Conservation (phyloP, 2,797 vertebrate species). For the Rhabdomys pumilio region DNA sequence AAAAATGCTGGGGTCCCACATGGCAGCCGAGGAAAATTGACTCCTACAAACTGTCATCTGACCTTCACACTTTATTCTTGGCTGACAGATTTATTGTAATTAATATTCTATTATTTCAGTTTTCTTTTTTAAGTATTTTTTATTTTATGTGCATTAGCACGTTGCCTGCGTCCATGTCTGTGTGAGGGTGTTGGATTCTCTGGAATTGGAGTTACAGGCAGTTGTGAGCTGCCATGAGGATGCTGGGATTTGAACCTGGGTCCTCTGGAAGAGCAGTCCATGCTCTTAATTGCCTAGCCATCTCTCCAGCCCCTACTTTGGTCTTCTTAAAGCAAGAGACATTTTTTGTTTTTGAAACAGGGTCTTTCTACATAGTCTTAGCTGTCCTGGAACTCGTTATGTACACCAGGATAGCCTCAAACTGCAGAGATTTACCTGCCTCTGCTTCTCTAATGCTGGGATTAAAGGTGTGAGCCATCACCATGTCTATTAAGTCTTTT, state of each 20-base stretch:
- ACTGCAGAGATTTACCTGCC: background rate
- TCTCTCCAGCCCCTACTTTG: too few species aligned
- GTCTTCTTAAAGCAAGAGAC: too few species aligned
- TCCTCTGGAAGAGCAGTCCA: background rate
- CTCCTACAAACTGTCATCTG: background rate
- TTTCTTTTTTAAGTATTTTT: background rate
- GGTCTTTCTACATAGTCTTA: background rate
- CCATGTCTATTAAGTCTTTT: background rate
- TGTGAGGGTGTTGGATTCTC: too few species aligned
- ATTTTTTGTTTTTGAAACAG: background rate
- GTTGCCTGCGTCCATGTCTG: too few species aligned
- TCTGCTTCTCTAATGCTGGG: background rate
- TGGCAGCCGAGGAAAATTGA: background rate
- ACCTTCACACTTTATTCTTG: background rate
- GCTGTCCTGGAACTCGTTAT: background rate
- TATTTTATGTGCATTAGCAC: too few species aligned
- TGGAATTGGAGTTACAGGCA: too few species aligned
- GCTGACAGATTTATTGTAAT: background rate
- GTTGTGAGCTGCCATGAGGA: background rate
- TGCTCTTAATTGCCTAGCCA: too few species aligned
- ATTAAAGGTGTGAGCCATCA: background rate
- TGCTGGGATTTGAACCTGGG: background rate
- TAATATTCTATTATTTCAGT: too few species aligned
- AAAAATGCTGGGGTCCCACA: background rate
- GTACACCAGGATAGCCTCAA: background rate